Conservation (phyloP, 2,113 vertebrate genomes). For the Daphoenositta chrysoptera region DNA sequence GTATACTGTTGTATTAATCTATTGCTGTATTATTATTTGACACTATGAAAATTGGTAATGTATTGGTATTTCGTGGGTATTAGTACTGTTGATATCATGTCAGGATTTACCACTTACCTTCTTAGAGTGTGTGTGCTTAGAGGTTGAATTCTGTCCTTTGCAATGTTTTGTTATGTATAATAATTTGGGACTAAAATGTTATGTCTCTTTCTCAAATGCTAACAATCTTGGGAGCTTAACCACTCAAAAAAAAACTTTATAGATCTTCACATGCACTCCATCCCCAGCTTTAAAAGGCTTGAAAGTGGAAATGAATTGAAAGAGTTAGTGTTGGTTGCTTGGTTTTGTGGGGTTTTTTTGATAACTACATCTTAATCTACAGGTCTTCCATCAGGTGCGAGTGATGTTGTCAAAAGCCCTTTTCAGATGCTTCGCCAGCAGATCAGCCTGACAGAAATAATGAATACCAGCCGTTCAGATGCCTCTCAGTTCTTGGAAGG, state of each 20-base stretch:
- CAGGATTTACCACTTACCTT: neutral
- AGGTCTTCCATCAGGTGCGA: slow-evolving; percentile 73
- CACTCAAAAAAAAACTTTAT: neutral
- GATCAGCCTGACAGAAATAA: slow-evolving; percentile 96
- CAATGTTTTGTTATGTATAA: neutral
- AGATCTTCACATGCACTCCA: neutral
- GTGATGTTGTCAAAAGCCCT: slow-evolving; percentile 76
- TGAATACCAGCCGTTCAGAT: slow-evolving; percentile 84
- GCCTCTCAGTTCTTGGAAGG: slow-evolving; percentile 84
- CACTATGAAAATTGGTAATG: neutral
- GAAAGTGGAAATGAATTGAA: neutral
- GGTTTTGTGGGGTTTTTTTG: neutral
- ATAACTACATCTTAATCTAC: neutral
- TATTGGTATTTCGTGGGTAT: neutral
- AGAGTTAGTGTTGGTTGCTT: neutral
- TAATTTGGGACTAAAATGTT: neutral
- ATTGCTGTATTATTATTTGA: no score
- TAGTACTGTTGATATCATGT: neutral
- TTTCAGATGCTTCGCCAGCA: slow-evolving; percentile 88
- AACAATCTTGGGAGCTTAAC: neutral
- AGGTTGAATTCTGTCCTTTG: neutral
- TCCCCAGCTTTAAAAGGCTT: neutral
- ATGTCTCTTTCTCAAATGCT: neutral
- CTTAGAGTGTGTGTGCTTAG: neutral
- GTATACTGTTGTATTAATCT: neutral